These are phyloP conservation scores for Neolamprologus longior DNA, from an alignment of 2,113 vertebrate genomes.

Conservation along the genomic window DNA sequence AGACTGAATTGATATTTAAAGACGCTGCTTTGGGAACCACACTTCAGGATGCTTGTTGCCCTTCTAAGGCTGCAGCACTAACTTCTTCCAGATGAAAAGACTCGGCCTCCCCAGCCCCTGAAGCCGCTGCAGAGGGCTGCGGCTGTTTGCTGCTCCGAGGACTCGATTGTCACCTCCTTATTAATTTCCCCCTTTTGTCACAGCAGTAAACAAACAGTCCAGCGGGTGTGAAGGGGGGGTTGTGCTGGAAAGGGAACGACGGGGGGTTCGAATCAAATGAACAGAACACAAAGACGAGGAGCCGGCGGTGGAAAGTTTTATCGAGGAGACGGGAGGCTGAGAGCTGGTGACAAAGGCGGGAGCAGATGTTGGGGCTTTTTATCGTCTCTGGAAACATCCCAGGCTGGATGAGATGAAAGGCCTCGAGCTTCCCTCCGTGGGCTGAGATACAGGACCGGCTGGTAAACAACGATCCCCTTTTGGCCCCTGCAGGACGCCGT, in stretches of 20 bases:
- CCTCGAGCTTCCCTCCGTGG: background rate
- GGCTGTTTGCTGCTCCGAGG: background rate
- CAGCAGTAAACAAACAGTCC: constrained; percentile 38
- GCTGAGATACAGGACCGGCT: background rate
- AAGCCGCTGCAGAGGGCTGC: constrained; percentile 1
- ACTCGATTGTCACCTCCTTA: constrained; percentile 10
- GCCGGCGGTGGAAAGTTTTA: constrained; percentile 38
- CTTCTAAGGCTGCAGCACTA: background rate
- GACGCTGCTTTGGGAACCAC: background rate
- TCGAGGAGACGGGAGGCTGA: background rate
- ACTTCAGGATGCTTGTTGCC: background rate
- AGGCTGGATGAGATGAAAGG: constrained; percentile 52
- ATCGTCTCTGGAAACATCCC: constrained; percentile 50
- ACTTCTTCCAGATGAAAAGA: background rate
- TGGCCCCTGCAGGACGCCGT: constrained; percentile 30
- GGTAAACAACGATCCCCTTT: background rate
- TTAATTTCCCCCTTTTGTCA: constrained; percentile 48
- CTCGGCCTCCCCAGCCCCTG: background rate
- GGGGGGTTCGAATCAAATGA: background rate
- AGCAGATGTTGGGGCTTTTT: constrained; percentile 63
- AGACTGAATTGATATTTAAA: background rate
- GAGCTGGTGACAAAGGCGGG: constrained; percentile 16
- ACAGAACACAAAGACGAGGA: constrained; percentile 25
- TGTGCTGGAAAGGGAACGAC: background rate
- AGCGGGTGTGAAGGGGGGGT: background rate